Base-by-base conservation (phyloP, 1,140 invertebrate species). In the Bombus terrestris region DNA sequence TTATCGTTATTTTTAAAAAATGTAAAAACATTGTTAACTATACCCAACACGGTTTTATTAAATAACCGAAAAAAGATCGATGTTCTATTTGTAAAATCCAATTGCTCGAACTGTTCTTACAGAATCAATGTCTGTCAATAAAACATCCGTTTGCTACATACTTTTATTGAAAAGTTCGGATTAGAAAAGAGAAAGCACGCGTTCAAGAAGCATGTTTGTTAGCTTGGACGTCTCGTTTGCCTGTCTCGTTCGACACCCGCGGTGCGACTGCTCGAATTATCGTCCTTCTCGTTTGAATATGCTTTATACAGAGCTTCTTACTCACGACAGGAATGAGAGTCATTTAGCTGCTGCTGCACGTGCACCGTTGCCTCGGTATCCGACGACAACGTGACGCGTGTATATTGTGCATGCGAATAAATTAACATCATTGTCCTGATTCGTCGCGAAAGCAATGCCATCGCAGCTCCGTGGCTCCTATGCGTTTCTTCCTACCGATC, bases 361-460 rank as follows among this genome's bases (percentile, higher is more conserved):
- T 68, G 53, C 80, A 74, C 13, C 53, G 37, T 71, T n/a, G 25
- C 32, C 28, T 15, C n/a, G 15, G 15, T 35, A 74, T 32, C 64
- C 28, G 22, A 28, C 37, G 9, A 6, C 13, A 32, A 28, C 37
- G 35, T 53, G 15, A 28, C 32, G n/a, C 69, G 25, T 47, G 47
- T 71, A 53, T 53, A 22, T 53, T 22, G 47, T 53, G 18, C 47
- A 53, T 8, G 39, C 47, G 64, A 84, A 84, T 71, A 78, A 84
- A 84, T 84, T 84, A 84, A 64, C 75, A n/a, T 39, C 47, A 71
- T 78, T 84, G 81, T 78, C 66, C 75, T 37, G 75, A 84, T 69
- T 78, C 75, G 28, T 43, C 77, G 62, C 25, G 81, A n/a, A 78
- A 71, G 75, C 68, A 78, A 76, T 68, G 64, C 69, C n/a, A 74